Evolutionary conservation across 2,888 invertebrate genomes (phyloP), one percentile per base, ranked within the genome.

Genomic region (Coenonympha arcania): DNA sequence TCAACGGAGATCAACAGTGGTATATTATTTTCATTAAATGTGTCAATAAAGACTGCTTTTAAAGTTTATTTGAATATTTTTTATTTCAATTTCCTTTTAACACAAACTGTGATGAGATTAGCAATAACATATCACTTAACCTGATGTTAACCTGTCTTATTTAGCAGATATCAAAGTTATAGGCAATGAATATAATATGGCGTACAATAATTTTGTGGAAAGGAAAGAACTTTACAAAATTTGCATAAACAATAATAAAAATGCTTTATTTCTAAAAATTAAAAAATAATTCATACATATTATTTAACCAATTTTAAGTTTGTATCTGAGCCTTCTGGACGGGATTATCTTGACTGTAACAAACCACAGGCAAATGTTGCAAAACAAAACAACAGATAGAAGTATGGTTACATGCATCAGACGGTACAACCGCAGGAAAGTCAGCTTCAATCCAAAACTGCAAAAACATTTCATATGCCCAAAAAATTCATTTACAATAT

Each of bases 391-490:
- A 42, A 84, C 68, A 4, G 75, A 70, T 44, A 85, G 65, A 48
- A 85, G 68, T 77, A 85, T 84, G n/a, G 76, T 75, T n/a, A 83
- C 68, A 63, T 84, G 83, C 71, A 76, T 76, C 57, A 84, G 58
- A 41, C 76, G 74, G 60, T 78, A 78, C 46, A 85, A 67, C 26
- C 82, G 78, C 44, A 79, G 74, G 60, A 85, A 86, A 59, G 78
- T 75, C 60, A 74, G 52, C 65, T 83, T 84, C 62, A 85, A 62
- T 58, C 75, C 74, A 55, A 65, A 65, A 68, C 85, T 85, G 77
- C 55, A 83, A 81, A 52, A 64, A 62, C 44, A 49, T 31, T 31
- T 19, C 19, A 36, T 36, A 19, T 4, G 6, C 3, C 15, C 15
- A 15, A 8, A 11, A 15, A 8, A n/a, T n/a, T n/a, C 8, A 13